phyloP scores from a whole-genome alignment of 2,888 invertebrate species.

The Graphium colonna region DNA sequence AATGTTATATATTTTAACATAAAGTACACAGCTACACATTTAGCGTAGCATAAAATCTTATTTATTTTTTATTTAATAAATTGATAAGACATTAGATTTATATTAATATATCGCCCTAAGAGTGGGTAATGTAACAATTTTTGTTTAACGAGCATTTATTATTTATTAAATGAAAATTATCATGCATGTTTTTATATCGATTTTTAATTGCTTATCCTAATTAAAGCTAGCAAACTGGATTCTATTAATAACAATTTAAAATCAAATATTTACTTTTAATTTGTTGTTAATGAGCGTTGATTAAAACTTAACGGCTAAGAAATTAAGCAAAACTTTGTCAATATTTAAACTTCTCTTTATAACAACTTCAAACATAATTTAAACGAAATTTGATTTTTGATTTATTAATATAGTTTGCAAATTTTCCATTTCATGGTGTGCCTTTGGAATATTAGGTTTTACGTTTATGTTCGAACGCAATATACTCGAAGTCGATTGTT shows the following conservation, averaged over 20 bases:
- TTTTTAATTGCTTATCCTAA: too few relatives aligned
- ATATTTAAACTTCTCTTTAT: background rate
- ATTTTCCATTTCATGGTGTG: slow-evolving; percentile 44
- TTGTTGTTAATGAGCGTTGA: background rate
- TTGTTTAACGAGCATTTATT: too few relatives aligned
- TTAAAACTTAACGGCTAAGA: background rate
- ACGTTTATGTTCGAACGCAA: background rate
- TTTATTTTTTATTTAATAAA: background rate
- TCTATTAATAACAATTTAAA: too few relatives aligned
- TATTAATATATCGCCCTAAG: too few relatives aligned
- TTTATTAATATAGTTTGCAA: slow-evolving; percentile 1
- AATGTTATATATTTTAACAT: background rate
- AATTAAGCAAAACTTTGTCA: background rate
- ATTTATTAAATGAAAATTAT: too few relatives aligned
- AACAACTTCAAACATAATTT: background rate
- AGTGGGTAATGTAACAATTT: too few relatives aligned
- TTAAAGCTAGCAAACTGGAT: too few relatives aligned
- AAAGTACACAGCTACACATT: background rate
- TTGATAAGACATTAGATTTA: background rate
- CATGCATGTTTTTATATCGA: too few relatives aligned
- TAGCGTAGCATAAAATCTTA: background rate
- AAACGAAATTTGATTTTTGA: background rate
- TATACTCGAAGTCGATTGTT: background rate
- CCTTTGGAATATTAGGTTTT: slow-evolving; percentile 21
- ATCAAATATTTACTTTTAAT: background rate